Evolutionary conservation across 2,888 invertebrate species (phyloP), one percentile per base, ranked within the genome.

Genomic region (Eilema sororculum): DNA sequence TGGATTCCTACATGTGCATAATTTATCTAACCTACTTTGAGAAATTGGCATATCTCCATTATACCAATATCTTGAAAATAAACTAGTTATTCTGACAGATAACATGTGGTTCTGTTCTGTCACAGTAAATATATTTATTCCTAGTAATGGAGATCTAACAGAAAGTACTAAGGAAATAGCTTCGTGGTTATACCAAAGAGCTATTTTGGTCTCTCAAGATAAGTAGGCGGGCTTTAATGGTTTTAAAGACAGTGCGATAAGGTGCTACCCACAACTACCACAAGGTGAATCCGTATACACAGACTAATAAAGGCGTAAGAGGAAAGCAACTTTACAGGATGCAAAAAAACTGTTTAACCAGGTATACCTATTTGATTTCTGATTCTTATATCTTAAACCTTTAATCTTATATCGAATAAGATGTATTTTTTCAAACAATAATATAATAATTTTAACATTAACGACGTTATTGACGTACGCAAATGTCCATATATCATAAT

Each of bases 401-500:
- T 33, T 33, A 33, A 33, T 6, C 5, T 33, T 33, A 8, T 33
- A 33, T 33, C 33, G 8, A 33, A 6, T 33, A 33, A 8, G 5
- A 33, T 33, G 8, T 33, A 8, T 12, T 37, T 37, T 37, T 13
- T 12, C 12, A 10, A 37, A 37, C 12, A 37, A 37, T 13, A 37
- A 37, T 37, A 37, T 3, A 33, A 59, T 2, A 9, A 10, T 63
- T 28, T 64, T 33, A 28, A 30, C n/a, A 6, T 3, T 22, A 22
- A 20, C n/a, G 28, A 52, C 13, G 58, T n/a, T 46, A 46, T 66
- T 57, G n/a, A 46, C 28, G 28, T 22, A 68, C 33, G 24, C 13
- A 59, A 28, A 65, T 71, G 68, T 75, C 69, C 69, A 82, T 82
- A 76, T 76, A 82, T 82, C 81, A 82, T 81, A 82, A 82, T 82